These are phyloP conservation scores for Limnephilus lunatus DNA, from an alignment of 2,888 invertebrate genomes.

Conservation along the genomic window DNA sequence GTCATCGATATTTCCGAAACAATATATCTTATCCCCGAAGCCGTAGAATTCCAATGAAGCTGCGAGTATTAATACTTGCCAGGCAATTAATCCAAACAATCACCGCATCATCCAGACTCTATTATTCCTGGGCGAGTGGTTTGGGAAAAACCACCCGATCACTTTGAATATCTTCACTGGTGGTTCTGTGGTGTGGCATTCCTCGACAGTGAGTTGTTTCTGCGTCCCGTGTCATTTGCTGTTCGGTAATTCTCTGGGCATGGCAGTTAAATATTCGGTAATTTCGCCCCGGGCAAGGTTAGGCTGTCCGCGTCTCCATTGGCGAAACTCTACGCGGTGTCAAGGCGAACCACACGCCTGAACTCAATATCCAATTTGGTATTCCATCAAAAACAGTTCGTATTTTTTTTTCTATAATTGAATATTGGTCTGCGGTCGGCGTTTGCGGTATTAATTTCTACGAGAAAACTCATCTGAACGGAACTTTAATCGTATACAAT, in stretches of 20 bases:
- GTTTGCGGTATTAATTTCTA: neutral
- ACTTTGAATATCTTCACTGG: neutral
- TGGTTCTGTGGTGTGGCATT: neutral
- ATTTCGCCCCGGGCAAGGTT: constrained; percentile 41
- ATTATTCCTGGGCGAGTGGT: neutral
- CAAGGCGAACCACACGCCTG: constrained; percentile 11
- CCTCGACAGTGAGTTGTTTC: neutral
- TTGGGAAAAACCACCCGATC: constrained; percentile 12
- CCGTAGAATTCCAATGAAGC: neutral
- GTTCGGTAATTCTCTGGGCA: neutral
- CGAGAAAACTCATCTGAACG: neutral
- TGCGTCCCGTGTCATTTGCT: neutral
- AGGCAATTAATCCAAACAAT: constrained; percentile 16
- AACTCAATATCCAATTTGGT: neutral
- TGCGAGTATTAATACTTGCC: neutral
- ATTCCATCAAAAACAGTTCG: neutral
- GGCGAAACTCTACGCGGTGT: neutral
- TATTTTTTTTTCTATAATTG: neutral
- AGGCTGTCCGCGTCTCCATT: neutral
- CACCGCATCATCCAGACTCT: neutral
- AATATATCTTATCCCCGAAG: neutral
- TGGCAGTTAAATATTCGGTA: neutral
- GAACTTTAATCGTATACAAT: neutral
- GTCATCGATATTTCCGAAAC: neutral
- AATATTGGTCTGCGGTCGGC: neutral